Percentiles rank a stretch among this genome's conserved stretches.
phyloP scores from a whole-genome alignment of 1,140 invertebrate genomes.

The Drosophila ficusphila region DNA sequence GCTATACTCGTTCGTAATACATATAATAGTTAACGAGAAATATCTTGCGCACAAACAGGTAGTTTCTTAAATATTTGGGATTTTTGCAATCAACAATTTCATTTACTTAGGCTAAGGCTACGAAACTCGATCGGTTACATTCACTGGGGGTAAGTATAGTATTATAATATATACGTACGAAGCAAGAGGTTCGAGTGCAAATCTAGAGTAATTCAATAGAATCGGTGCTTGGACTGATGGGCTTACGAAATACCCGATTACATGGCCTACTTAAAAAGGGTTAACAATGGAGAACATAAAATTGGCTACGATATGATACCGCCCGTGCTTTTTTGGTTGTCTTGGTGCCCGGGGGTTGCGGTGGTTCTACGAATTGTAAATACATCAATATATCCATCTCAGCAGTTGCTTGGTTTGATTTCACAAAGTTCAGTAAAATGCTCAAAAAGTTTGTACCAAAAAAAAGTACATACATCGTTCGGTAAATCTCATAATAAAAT shows the following conservation, averaged over 20 bases:
- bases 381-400: conserved; percentile 55
- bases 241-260: neutral
- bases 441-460: conserved; percentile 80
- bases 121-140: conserved; percentile 44
- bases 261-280: conserved; percentile 19
- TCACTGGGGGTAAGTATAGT: conserved; percentile 12
- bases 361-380: conserved; percentile 53
- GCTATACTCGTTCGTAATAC: conserved; percentile 52
- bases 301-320: conserved; percentile 51
- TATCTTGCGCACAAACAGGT: conserved; percentile 53
- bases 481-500: conserved; percentile 79
- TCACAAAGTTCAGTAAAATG: conserved; percentile 67
- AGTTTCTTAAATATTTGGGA: conserved; percentile 18
- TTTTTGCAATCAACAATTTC: conserved; percentile 30
- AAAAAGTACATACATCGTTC: conserved; percentile 63
- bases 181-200: conserved; percentile 1
- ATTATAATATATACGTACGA: conserved; percentile 2
- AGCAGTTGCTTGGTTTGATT: conserved; percentile 50
- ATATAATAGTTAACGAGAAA: conserved; percentile 41
- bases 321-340: neutral
- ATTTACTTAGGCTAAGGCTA: conserved; percentile 45
- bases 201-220: conserved; percentile 35
- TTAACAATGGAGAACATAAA: conserved; percentile 29
- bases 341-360: conserved; percentile 14
- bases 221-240: conserved; percentile 23